Conservation (phyloP, 53 echinoderm and acorn worm species). For the Hippasteria phrygiana region DNA sequence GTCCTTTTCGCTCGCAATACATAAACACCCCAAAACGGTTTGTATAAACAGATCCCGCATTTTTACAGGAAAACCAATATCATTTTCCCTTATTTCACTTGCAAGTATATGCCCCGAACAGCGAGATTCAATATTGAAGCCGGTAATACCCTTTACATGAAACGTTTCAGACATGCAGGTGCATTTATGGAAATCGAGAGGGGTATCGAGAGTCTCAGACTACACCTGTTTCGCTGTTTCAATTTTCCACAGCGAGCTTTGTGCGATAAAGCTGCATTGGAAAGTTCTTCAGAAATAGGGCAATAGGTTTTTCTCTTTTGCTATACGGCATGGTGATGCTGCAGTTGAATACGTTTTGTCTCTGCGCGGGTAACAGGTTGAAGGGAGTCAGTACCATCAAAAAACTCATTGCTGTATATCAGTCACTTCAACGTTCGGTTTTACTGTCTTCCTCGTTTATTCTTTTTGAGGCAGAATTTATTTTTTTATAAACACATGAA, state of each 20-base stretch:
- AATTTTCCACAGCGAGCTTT: not conserved
- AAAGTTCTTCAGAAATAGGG: too few species aligned
- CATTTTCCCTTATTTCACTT: not conserved
- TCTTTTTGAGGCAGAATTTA: too few species aligned
- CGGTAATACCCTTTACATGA: not conserved
- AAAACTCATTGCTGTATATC: too few species aligned
- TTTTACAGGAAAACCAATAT: not conserved
- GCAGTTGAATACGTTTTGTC: too few species aligned
- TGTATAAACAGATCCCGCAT: constrained; percentile 21
- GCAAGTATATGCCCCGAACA: not conserved
- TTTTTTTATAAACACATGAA: too few species aligned
- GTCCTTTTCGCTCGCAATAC: not conserved
- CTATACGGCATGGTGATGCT: too few species aligned
- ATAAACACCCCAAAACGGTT: not conserved
- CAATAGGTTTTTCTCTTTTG: too few species aligned
- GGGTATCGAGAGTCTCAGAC: not conserved
- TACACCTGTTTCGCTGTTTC: not conserved
- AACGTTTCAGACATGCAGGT: not conserved
- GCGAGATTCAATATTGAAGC: not conserved
- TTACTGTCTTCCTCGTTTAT: too few species aligned
- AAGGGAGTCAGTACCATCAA: too few species aligned
- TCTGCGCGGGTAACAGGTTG: too few species aligned
- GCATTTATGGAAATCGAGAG: not conserved
- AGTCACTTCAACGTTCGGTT: too few species aligned
- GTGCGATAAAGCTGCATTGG: not conserved